These are phyloP conservation scores for Vespertilio murinus DNA, from an alignment of 2,797 vertebrate genomes.

Conservation along the genomic window DNA sequence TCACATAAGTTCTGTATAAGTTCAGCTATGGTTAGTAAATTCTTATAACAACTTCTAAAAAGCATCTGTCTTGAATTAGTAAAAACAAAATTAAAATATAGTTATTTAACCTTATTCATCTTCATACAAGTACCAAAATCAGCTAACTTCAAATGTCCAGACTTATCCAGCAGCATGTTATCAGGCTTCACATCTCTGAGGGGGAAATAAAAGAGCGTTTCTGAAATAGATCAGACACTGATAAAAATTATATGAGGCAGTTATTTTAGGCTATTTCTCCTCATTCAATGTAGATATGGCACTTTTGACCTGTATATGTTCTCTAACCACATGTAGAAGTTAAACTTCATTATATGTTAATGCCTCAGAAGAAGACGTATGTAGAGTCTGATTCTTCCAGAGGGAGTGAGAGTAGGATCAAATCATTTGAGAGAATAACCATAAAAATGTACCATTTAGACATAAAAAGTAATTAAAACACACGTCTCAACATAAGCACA, in stretches of 20 bases:
- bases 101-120: constrained; percentile 95
- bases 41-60: constrained; percentile 47
- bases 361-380: neutral
- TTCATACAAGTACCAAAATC: constrained; percentile 99
- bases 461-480: constrained; percentile 44
- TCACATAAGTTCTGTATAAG: constrained; percentile 23
- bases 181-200: constrained; percentile 98
- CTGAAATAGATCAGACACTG: constrained; percentile 48
- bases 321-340: neutral
- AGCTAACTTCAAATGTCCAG: constrained; percentile 97
- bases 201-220: constrained; percentile 40
- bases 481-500: neutral
- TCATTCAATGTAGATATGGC: neutral
- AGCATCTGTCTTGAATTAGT: constrained; percentile 48
- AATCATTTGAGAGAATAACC: constrained; percentile 30
- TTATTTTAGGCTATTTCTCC: neutral
- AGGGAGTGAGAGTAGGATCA: neutral
- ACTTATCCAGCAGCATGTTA: constrained; percentile 99
- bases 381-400: neutral
- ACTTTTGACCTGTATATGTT: neutral
- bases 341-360: constrained; percentile 22
- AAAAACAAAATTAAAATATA: constrained; percentile 65
- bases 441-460: constrained; percentile 17
- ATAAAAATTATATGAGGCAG: constrained; percentile 20
- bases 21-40: constrained; percentile 43